Evolutionary conservation across 2,888 invertebrate genomes (phyloP).

Genomic region (Cosmia pyralina): DNA sequence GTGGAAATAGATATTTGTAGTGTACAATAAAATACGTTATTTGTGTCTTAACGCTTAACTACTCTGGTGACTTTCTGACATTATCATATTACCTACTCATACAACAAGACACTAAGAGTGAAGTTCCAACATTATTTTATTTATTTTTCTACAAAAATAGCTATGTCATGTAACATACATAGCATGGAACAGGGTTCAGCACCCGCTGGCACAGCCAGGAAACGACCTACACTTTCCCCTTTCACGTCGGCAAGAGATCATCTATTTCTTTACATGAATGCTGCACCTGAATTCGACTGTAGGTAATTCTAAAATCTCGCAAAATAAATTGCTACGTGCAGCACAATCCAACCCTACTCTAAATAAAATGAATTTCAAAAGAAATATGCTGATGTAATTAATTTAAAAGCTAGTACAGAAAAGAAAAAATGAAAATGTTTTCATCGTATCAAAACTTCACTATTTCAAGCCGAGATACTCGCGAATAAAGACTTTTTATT

Average conservation of each 20-base stretch:
- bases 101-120: neutral
- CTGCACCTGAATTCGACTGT: conserved; percentile 56
- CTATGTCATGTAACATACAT: conserved; percentile 5
- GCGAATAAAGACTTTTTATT: conserved; percentile 68
- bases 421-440: conserved; percentile 69
- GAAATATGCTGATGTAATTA: conserved; percentile 67
- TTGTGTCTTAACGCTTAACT: conserved; percentile 13
- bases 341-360: conserved; percentile 57
- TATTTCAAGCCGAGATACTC: conserved; percentile 65
- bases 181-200: conserved; percentile 26
- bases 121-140: conserved; percentile 15
- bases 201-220: conserved; percentile 62
- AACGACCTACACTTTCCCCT: conserved; percentile 65
- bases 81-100: neutral
- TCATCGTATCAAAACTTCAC: conserved; percentile 68
- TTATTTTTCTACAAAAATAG: conserved; percentile 15
- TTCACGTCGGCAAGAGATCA: conserved; percentile 65
- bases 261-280: conserved; percentile 66
- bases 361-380: conserved; percentile 66
- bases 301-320: conserved; percentile 49
- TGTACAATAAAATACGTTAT: conserved; percentile 30
- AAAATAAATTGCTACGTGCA: conserved; percentile 56
- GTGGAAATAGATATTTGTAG: conserved; percentile 29
- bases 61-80: neutral
- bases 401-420: conserved; percentile 66